A percentile compares a stretch with the other conserved stretches of the same genome.
phyloP scores from a whole-genome alignment of 2,888 invertebrate species.

The Xylota sylvarum region DNA sequence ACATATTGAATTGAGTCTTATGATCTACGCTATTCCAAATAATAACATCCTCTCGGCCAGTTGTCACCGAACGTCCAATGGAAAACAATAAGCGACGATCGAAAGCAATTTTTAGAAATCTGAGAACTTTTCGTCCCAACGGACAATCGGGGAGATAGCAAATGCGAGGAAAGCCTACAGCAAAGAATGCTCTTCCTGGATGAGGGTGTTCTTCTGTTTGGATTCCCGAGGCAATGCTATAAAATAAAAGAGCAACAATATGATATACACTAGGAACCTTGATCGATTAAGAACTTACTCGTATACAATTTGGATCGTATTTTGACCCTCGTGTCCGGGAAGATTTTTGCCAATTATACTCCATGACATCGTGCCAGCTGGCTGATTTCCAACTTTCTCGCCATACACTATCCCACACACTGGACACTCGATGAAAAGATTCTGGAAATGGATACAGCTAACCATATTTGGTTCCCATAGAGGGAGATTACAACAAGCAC shows the following conservation, averaged over 20 bases:
- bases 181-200: constrained; percentile 94
- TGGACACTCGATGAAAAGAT: constrained; percentile 93
- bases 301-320: constrained; percentile 93
- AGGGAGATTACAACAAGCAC: constrained; percentile 57
- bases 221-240: constrained; percentile 93
- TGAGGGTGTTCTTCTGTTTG: constrained; percentile 92
- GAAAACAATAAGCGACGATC: constrained; percentile 93
- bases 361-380: constrained; percentile 94
- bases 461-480: constrained; percentile 48
- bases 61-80: constrained; percentile 94
- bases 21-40: constrained; percentile 96
- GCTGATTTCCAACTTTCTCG: constrained; percentile 92
- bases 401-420: constrained; percentile 94
- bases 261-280: not conserved
- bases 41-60: constrained; percentile 95
- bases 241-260: constrained; percentile 14
- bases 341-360: constrained; percentile 89
- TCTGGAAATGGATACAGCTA: constrained; percentile 80
- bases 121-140: constrained; percentile 91
- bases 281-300: constrained; percentile 86
- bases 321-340: constrained; percentile 88
- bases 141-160: constrained; percentile 94
- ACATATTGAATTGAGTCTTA: constrained; percentile 92
- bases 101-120: constrained; percentile 92
- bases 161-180: constrained; percentile 93